phyloP scores from a whole-genome alignment of 2,797 vertebrate genomes.

The Podarcis siculus region DNA sequence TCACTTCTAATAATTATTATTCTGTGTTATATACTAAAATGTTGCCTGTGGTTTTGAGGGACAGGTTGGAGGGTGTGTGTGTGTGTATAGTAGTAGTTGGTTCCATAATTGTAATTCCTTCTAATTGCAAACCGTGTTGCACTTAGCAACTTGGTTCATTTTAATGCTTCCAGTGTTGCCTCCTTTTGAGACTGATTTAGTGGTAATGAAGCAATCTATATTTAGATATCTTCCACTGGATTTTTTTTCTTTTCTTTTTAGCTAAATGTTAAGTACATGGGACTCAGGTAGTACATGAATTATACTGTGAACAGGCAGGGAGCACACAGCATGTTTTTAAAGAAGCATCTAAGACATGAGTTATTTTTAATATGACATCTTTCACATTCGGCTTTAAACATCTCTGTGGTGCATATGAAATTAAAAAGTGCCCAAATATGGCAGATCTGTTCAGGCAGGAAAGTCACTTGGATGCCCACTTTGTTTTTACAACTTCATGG shows the following conservation, averaged over 20 bases:
- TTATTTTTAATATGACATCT: conserved; percentile 13
- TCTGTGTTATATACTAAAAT: conserved; percentile 65
- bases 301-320: conserved; percentile 24
- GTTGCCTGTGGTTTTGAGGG: conserved; percentile 53
- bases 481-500: background rate
- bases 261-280: conserved; percentile 47
- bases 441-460: background rate
- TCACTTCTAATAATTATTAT: conserved; percentile 70
- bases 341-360: background rate
- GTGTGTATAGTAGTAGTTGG: conserved; percentile 63
- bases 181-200: conserved; percentile 63
- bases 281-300: conserved; percentile 51
- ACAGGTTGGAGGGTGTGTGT: conserved; percentile 68
- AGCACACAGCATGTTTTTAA: conserved; percentile 1
- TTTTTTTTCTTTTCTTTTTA: conserved; percentile 59
- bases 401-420: background rate
- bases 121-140: conserved; percentile 57
- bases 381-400: background rate
- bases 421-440: conserved; percentile 7
- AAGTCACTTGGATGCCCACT: background rate
- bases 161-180: conserved; percentile 13
- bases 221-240: conserved; percentile 66
- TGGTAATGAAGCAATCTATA: conserved; percentile 73
- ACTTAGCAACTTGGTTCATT: conserved; percentile 13
- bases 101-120: conserved; percentile 60